A percentile compares a stretch with the other conserved stretches of the same genome.
Evolutionary conservation across 2,888 invertebrate genomes (phyloP).

Genomic region (Linnaemya vulpina): DNA sequence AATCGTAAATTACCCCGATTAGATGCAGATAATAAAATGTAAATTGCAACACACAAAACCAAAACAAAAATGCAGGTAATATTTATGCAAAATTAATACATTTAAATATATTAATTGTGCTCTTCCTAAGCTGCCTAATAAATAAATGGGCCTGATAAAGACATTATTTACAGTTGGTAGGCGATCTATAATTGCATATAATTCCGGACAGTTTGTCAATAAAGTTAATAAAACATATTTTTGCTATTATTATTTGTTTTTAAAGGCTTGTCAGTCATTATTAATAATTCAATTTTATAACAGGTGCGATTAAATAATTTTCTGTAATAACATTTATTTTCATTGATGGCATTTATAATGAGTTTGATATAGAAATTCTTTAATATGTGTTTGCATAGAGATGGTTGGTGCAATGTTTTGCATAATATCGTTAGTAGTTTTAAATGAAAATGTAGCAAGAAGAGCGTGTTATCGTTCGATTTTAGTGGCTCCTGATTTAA

Average conservation of each 20-base stretch:
- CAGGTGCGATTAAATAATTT: neutral
- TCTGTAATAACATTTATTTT: neutral
- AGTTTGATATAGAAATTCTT: neutral
- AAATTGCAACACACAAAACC: neutral
- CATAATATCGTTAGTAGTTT: no score
- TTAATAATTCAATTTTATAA: conserved; percentile 37
- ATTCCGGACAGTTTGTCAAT: neutral
- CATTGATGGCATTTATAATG: neutral
- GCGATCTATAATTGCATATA: no score
- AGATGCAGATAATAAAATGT: conserved; percentile 40
- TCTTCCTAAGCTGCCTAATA: neutral
- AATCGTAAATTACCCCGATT: conserved; percentile 52
- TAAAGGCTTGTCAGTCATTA: conserved; percentile 3
- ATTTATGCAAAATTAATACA: conserved; percentile 8
- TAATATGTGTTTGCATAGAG: no score
- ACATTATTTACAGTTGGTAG: neutral
- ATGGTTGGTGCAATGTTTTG: no score
- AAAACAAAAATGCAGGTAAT: conserved; percentile 14
- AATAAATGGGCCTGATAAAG: neutral
- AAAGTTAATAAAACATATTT: neutral
- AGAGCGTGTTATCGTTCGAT: no score
- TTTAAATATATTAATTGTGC: neutral
- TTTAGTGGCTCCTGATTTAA: no score
- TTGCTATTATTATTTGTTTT: neutral
- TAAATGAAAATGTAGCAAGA: no score